A percentile compares a stretch with the other conserved stretches of the same genome.
Evolutionary conservation across 1,140 invertebrate species (phyloP).

Genomic region (Drosophila pseudoobscura): DNA sequence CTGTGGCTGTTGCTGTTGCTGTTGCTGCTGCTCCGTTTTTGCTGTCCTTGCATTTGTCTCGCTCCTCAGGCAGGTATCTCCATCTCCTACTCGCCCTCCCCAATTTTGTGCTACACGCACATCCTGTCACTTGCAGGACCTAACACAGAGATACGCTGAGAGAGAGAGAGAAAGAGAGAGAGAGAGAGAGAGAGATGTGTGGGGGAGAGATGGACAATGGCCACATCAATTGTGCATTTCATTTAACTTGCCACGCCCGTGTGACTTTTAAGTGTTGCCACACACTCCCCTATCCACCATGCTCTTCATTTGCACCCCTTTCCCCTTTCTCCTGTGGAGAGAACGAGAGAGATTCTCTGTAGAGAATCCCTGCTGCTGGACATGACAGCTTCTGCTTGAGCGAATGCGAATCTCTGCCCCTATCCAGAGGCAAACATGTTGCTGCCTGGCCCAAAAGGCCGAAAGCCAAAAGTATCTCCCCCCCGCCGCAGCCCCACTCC

Average conservation of each 20-base stretch:
- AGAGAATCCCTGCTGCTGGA: constrained; percentile 58
- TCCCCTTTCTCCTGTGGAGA: constrained; percentile 22
- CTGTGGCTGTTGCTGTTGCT: constrained; percentile 35
- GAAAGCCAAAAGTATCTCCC: constrained; percentile 31
- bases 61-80: constrained; percentile 32
- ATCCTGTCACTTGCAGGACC: constrained; percentile 62
- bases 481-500: constrained; percentile 18
- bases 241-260: constrained; percentile 80
- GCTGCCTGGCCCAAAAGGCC: constrained; percentile 29
- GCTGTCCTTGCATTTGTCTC: constrained; percentile 41
- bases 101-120: constrained; percentile 18
- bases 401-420: constrained; percentile 59
- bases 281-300: constrained; percentile 5
- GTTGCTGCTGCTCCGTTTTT: constrained; percentile 33
- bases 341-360: constrained; percentile 42
- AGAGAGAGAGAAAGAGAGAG: background rate
- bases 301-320: background rate
- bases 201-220: constrained; percentile 55
- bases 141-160: constrained; percentile 51
- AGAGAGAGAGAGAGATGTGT: no score
- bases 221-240: constrained; percentile 79
- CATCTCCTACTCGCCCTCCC: background rate
- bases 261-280: constrained; percentile 79
- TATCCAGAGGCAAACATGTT: constrained; percentile 60
- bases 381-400: constrained; percentile 82